A percentile compares a stretch with the other conserved stretches of the same genome.
These are phyloP conservation scores for Rhyacophila evoluta DNA, from an alignment of 2,888 invertebrate species.

Conservation along the genomic window DNA sequence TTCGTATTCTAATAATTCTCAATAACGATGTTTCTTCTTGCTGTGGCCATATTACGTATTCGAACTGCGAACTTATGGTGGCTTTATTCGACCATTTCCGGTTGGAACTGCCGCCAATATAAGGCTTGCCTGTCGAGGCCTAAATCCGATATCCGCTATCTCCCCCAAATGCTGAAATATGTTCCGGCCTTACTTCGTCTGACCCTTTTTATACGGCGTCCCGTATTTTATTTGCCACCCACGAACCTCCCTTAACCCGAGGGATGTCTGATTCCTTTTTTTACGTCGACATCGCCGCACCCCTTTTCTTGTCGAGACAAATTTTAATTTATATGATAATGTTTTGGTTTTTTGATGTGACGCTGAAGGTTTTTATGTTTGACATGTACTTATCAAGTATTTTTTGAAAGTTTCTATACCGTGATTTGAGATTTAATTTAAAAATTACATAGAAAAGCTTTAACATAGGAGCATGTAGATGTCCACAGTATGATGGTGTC, in stretches of 20 bases:
- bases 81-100: conserved; percentile 20
- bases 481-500: too few species aligned
- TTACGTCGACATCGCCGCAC: conserved; percentile 28
- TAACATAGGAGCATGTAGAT: too few species aligned
- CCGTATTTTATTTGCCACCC: background rate
- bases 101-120: conserved; percentile 12
- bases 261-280: conserved; percentile 40
- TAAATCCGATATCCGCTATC: conserved; percentile 52
- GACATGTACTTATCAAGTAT: background rate
- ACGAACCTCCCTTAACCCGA: background rate
- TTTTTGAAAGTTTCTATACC: background rate
- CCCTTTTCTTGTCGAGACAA: background rate
- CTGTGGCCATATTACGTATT: background rate
- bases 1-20: background rate
- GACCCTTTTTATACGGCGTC: conserved; percentile 38
- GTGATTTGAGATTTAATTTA: too few species aligned
- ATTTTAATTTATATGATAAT: conserved; percentile 32
- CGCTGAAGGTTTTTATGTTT: background rate
- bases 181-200: conserved; percentile 46
- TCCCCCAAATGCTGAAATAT: conserved; percentile 50
- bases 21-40: conserved; percentile 12
- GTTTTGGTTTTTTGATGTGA: background rate
- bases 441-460: too few species aligned
- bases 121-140: conserved; percentile 35
- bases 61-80: conserved; percentile 2